phyloP scores from a whole-genome alignment of 2,113 vertebrate genomes.

The Archocentrus centrarchus region DNA sequence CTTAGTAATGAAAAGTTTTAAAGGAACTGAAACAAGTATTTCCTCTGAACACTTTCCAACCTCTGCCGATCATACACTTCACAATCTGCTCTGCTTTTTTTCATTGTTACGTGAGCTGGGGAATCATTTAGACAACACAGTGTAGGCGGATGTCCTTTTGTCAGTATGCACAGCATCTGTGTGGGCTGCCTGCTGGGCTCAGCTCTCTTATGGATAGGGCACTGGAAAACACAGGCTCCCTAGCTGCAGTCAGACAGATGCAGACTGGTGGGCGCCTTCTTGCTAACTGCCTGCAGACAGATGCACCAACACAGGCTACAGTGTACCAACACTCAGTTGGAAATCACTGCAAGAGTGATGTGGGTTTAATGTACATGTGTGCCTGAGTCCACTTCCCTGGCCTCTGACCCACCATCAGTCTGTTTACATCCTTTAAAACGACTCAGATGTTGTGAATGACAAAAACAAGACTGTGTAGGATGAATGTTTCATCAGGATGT shows the following conservation, averaged over 20 bases:
- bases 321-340: slow-evolving; percentile 28
- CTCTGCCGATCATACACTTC: slow-evolving; percentile 67
- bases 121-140: slow-evolving; percentile 75
- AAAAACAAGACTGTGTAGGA: slow-evolving; percentile 53
- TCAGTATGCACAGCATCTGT: slow-evolving; percentile 75
- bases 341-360: slow-evolving; percentile 43
- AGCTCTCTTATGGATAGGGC: slow-evolving; percentile 72
- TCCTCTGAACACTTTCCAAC: slow-evolving; percentile 62
- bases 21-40: slow-evolving; percentile 65
- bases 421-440: slow-evolving; percentile 51
- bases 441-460: slow-evolving; percentile 63
- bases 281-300: slow-evolving; percentile 67
- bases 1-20: slow-evolving; percentile 61
- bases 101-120: slow-evolving; percentile 71
- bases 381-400: slow-evolving; percentile 55
- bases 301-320: slow-evolving; percentile 49
- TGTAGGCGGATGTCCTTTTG: slow-evolving; percentile 82
- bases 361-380: slow-evolving; percentile 27
- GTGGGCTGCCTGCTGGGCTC: slow-evolving; percentile 76
- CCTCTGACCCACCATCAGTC: slow-evolving; percentile 54
- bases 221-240: slow-evolving; percentile 66
- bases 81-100: slow-evolving; percentile 71
- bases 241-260: slow-evolving; percentile 76
- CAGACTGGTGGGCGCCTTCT: slow-evolving; percentile 80
- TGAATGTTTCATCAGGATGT: slow-evolving; percentile 54